Conservation (phyloP, 1,140 invertebrate species). For the Phortica variegata region DNA sequence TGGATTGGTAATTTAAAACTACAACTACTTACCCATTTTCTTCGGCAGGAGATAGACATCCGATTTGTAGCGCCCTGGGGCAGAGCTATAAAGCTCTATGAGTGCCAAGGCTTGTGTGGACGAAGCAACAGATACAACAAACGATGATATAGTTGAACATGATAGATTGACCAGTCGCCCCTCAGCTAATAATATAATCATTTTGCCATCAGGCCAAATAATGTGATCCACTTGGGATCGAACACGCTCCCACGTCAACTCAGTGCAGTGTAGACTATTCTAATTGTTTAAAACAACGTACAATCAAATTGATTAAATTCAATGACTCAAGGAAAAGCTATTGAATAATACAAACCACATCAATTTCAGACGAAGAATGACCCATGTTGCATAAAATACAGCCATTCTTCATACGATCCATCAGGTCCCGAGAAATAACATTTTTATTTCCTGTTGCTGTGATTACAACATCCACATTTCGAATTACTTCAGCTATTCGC, state of each 20-base stretch:
- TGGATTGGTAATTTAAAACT: too few species aligned
- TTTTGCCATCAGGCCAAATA: conserved; percentile 91
- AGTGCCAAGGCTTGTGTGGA: conserved; percentile 92
- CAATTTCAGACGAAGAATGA: conserved; percentile 96
- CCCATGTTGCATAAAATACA: conserved; percentile 98
- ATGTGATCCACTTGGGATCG: conserved; percentile 96
- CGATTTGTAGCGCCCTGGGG: conserved; percentile 88
- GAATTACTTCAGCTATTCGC: conserved; percentile 87
- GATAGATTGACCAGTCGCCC: conserved; percentile 93
- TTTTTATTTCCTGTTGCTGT: conserved; percentile 96
- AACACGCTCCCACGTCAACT: conserved; percentile 95
- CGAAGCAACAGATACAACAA: conserved; percentile 95
- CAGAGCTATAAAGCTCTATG: conserved; percentile 95
- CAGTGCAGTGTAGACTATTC: conserved; percentile 90
- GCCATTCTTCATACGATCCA: conserved; percentile 96
- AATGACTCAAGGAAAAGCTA: neutral
- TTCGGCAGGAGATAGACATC: conserved; percentile 97
- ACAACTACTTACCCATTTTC: conserved; percentile 87
- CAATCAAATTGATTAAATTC: neutral
- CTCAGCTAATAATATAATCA: conserved; percentile 89
- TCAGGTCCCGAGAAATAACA: conserved; percentile 89
- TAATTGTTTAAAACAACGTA: conserved; percentile 52
- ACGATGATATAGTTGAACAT: conserved; percentile 95
- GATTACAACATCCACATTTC: conserved; percentile 89
- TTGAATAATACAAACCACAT: conserved; percentile 72